phyloP scores from a whole-genome alignment of 2,113 vertebrate genomes.

The Amphiprion percula region DNA sequence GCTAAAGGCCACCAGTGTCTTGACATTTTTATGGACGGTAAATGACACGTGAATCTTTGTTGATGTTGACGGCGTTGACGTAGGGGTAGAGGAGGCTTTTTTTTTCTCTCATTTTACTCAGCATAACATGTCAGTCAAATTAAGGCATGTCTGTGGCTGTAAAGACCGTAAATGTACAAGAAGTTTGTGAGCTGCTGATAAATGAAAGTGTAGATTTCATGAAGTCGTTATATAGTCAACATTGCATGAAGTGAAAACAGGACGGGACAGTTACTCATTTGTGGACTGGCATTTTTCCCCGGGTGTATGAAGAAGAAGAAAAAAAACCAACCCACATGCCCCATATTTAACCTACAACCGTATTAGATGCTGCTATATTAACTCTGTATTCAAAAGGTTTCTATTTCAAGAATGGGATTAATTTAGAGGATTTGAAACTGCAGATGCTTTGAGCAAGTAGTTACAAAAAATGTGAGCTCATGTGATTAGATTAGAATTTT shows the following conservation, averaged over 20 bases:
- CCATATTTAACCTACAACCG: conserved; percentile 35
- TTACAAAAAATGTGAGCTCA: conserved; percentile 10
- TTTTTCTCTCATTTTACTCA: not conserved
- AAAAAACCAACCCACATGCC: not conserved
- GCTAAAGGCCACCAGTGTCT: conserved; percentile 36
- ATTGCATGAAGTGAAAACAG: conserved; percentile 31
- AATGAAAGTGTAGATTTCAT: conserved; percentile 19
- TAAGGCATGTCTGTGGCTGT: not conserved
- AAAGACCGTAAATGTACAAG: conserved; percentile 6
- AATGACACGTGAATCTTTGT: conserved; percentile 26
- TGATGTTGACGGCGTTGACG: conserved; percentile 24
- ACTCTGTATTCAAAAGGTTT: conserved; percentile 41
- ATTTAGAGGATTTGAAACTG: conserved; percentile 45
- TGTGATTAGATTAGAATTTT: conserved; percentile 28
- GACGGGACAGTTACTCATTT: conserved; percentile 36
- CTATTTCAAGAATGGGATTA: conserved; percentile 41
- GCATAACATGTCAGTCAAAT: conserved; percentile 24
- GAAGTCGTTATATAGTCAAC: conserved; percentile 29
- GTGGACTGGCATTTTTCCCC: conserved; percentile 44
- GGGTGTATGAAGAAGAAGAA: conserved; percentile 28
- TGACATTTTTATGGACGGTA: conserved; percentile 53
- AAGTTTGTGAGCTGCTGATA: conserved; percentile 19
- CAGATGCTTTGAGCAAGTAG: conserved; percentile 7
- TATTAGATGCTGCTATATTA: conserved; percentile 37
- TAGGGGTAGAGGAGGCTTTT: not conserved